phyloP scores from a whole-genome alignment of 92 coral and sea anemone species.

The Bergia sp. region DNA sequence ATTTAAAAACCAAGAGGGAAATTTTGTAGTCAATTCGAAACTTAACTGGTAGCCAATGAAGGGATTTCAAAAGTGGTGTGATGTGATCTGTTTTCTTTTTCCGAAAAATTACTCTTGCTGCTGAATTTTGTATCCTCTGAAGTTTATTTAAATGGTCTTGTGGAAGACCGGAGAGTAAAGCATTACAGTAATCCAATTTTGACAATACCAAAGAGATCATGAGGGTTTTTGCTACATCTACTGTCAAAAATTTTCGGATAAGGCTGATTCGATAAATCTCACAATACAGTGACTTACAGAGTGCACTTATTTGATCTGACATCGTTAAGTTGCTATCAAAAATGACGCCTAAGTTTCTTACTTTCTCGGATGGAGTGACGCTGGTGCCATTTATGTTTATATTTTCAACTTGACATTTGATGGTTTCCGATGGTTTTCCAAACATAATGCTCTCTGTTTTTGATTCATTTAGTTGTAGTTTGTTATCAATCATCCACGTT shows the following conservation, averaged over 20 bases:
- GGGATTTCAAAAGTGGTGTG: not conserved
- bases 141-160: not conserved
- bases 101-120: not conserved
- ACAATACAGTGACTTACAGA: not conserved
- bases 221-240: not conserved
- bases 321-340: not conserved
- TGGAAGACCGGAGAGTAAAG: not conserved
- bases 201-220: not conserved
- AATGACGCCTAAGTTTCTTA: constrained; percentile 18
- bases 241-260: not conserved
- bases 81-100: not conserved
- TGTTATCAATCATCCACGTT: too few relatives aligned
- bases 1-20: too few relatives aligned
- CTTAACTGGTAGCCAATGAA: constrained; percentile 1
- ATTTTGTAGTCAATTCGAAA: not conserved
- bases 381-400: not conserved
- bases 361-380: not conserved
- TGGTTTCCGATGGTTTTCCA: not conserved
- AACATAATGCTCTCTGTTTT: not conserved
- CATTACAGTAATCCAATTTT: not conserved
- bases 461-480: not conserved
- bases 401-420: not conserved
- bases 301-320: not conserved
- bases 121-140: not conserved
- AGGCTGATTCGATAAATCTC: not conserved